These are phyloP conservation scores for zebrafish (Danio rerio) DNA, from an alignment of 2,113 vertebrate species.

Conservation along the genomic window GRCz12tu NC_133186.1:44968001-44968500, in stretches of 20 bases:
- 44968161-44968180: background rate
- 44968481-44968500: no score
- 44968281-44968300: no score
- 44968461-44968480: no score
- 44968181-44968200: no score
- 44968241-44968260: background rate
- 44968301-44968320: no score
- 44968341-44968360: no score
- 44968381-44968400: background rate
- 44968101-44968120: background rate
- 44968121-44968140: background rate
- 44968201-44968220: background rate
- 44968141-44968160: no score
- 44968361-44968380: no score
- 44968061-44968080: background rate
- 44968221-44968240: background rate
- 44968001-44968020: slow-evolving; percentile 4
- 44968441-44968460: no score
- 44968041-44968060: background rate
- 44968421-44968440: no score
- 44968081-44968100: background rate
- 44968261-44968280: background rate
- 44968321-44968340: no score
- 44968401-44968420: background rate
- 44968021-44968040: background rate